These are phyloP conservation scores for Toxostoma redivivum DNA, from an alignment of 2,113 vertebrate genomes.

Conservation along the genomic window DNA sequence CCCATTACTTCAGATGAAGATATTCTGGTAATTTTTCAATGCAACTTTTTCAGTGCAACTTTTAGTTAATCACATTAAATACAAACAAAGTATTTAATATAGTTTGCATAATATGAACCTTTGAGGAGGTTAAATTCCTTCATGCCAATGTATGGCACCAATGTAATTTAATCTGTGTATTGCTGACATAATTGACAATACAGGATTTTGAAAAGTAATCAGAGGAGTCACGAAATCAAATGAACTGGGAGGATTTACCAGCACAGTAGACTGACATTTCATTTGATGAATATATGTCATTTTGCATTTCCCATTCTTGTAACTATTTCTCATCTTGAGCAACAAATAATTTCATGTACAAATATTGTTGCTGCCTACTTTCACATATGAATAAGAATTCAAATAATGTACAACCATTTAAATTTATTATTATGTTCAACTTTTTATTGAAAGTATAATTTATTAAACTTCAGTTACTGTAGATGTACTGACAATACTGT, in stretches of 20 bases:
- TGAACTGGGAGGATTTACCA: constrained; percentile 33
- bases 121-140: background rate
- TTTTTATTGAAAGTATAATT: background rate
- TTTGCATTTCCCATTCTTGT: background rate
- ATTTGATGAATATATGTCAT: background rate
- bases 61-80: background rate
- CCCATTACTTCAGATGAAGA: background rate
- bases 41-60: background rate
- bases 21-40: background rate
- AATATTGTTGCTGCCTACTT: background rate
- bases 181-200: constrained; percentile 49
- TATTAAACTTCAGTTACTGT: background rate
- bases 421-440: background rate
- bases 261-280: constrained; percentile 2
- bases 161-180: constrained; percentile 32
- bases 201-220: constrained; percentile 45
- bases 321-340: background rate
- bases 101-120: background rate
- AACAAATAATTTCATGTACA: background rate
- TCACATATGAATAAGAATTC: background rate
- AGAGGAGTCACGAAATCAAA: constrained; percentile 43
- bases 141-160: constrained; percentile 7
- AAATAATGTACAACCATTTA: background rate
- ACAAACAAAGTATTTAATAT: background rate
- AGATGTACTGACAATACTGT: background rate